phyloP scores from a whole-genome alignment of 2,888 invertebrate species.

The Operophtera brumata region DNA sequence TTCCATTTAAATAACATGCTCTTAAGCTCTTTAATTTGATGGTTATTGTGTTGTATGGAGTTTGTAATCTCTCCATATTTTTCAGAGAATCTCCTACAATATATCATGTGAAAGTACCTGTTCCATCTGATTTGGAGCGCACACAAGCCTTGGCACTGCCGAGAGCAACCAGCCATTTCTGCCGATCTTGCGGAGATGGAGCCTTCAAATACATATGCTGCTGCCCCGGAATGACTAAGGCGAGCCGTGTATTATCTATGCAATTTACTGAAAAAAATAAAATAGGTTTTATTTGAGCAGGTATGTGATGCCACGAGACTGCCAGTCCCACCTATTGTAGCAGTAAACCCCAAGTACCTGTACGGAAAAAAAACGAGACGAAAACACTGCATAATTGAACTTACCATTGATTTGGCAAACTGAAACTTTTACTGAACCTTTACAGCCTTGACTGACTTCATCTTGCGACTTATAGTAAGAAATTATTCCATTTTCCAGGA shows the following conservation, averaged over 20 bases:
- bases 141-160: conserved; percentile 89
- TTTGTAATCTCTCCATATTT: too few relatives aligned
- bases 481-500: conserved; percentile 88
- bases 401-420: conserved; percentile 91
- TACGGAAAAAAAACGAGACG: too few relatives aligned
- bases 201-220: conserved; percentile 90
- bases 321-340: too few relatives aligned
- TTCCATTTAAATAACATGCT: too few relatives aligned
- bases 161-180: conserved; percentile 90
- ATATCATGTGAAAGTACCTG: conserved; percentile 42
- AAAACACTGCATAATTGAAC: conserved; percentile 16
- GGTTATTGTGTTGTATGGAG: too few relatives aligned
- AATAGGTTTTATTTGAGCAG: not conserved
- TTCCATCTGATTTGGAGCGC: conserved; percentile 60
- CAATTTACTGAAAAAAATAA: conserved; percentile 80
- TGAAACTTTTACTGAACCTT: conserved; percentile 90
- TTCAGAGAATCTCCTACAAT: too few relatives aligned
- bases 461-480: conserved; percentile 92
- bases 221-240: conserved; percentile 90
- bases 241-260: conserved; percentile 86
- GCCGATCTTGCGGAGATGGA: conserved; percentile 87
- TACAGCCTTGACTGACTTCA: conserved; percentile 90
- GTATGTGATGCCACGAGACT: too few relatives aligned
- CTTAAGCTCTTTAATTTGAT: too few relatives aligned
- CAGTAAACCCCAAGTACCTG: too few relatives aligned